These are phyloP conservation scores for Tetranychus cinnabarinus DNA, from an alignment of 1,140 invertebrate species.

Conservation along the genomic window DNA sequence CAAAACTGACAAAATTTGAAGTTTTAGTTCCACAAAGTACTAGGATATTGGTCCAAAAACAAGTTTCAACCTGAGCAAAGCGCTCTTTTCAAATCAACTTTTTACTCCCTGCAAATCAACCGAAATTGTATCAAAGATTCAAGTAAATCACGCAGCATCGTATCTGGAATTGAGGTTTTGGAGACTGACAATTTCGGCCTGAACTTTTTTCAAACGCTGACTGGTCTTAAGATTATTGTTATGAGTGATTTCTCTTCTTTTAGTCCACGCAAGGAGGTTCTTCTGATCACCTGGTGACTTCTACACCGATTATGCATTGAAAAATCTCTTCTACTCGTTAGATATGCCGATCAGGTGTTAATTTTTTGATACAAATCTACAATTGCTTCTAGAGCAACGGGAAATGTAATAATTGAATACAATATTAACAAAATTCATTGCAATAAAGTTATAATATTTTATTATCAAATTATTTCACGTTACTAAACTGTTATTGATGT, in stretches of 20 bases:
- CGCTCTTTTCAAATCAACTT: conserved; percentile 19
- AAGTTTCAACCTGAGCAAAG: too few species aligned
- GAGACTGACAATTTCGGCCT: conserved; percentile 91
- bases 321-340: conserved; percentile 96
- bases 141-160: conserved; percentile 36
- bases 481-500: too few species aligned
- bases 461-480: too few species aligned
- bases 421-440: too few species aligned
- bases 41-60: too few species aligned
- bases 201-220: conserved; percentile 90
- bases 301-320: conserved; percentile 91
- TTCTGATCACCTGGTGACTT: conserved; percentile 86
- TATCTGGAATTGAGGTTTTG: conserved; percentile 82
- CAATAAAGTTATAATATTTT: too few species aligned
- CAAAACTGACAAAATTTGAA: too few species aligned
- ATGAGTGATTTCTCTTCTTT: conserved; percentile 39
- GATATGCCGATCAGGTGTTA: conserved; percentile 97
- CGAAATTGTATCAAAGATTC: neutral
- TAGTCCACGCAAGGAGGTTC: conserved; percentile 40
- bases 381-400: conserved; percentile 56
- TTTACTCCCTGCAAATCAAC: conserved; percentile 7
- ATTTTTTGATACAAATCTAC: conserved; percentile 76
- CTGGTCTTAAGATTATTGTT: conserved; percentile 89
- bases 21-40: too few species aligned
- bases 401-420: too few species aligned